A percentile compares a stretch with the other conserved stretches of the same genome.
phyloP scores from a whole-genome alignment of 2,113 vertebrate species.

The Phycodurus eques region DNA sequence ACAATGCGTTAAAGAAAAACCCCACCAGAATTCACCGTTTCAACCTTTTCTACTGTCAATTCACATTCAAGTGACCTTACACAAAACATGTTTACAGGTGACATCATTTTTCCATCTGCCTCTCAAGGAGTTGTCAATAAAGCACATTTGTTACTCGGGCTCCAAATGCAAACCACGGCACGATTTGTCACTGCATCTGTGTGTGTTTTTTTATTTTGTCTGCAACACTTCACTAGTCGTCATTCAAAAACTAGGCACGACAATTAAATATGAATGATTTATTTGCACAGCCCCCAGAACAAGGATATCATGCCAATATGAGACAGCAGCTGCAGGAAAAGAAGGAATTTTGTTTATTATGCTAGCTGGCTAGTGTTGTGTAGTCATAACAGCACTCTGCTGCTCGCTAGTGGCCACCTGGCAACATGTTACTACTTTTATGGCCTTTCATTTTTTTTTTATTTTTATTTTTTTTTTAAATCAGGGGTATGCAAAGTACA shows the following conservation, averaged over 20 bases:
- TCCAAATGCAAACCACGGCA: background rate
- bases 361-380: background rate
- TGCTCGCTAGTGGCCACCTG: background rate
- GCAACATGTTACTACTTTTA: background rate
- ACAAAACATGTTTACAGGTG: slow-evolving; percentile 48
- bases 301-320: background rate
- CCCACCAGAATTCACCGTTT: background rate
- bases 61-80: slow-evolving; percentile 59
- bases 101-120: slow-evolving; percentile 37
- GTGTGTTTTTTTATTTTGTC: background rate
- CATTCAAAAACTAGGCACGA: slow-evolving; percentile 16
- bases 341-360: no score
- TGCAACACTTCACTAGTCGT: slow-evolving; percentile 32
- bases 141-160: slow-evolving; percentile 37
- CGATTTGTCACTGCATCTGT: background rate
- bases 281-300: background rate
- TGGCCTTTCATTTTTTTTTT: background rate
- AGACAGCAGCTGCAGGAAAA: background rate
- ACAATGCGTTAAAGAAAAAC: no score
- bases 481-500: no score
- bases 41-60: slow-evolving; percentile 18
- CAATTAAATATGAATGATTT: background rate
- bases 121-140: slow-evolving; percentile 45
- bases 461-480: background rate
- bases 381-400: background rate